phyloP scores from a whole-genome alignment of 2,797 vertebrate genomes.

The Brotula barbata region DNA sequence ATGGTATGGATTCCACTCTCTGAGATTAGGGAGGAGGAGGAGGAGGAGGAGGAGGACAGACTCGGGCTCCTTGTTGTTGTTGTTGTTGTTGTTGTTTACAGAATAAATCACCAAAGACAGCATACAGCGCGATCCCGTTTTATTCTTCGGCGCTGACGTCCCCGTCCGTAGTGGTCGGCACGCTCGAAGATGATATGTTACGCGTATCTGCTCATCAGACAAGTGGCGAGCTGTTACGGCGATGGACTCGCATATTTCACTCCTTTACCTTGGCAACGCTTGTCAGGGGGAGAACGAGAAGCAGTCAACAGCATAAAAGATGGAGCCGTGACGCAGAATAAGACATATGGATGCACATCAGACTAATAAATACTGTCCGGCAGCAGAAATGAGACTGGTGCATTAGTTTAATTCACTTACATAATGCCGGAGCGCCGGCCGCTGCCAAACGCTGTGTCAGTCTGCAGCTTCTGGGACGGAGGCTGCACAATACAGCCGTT shows the following conservation, averaged over 20 bases:
- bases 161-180: no score
- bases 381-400: constrained; percentile 65
- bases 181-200: constrained; percentile 28
- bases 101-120: constrained; percentile 27
- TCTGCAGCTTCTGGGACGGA: constrained; percentile 43
- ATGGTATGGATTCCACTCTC: constrained; percentile 15
- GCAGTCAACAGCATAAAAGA: constrained; percentile 56
- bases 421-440: constrained; percentile 54
- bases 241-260: constrained; percentile 45
- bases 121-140: no score
- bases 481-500: constrained; percentile 26
- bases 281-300: constrained; percentile 5
- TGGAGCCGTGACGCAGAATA: constrained; percentile 55
- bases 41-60: no score
- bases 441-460: constrained; percentile 64
- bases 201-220: constrained; percentile 48
- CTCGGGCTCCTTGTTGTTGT: no score
- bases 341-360: constrained; percentile 67
- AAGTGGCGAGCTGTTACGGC: constrained; percentile 33
- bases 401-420: constrained; percentile 77
- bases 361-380: constrained; percentile 70
- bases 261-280: constrained; percentile 8
- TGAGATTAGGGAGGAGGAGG: background rate
- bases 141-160: no score
- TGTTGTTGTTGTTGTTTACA: constrained; percentile 1